Conservation (phyloP, 2,797 vertebrate genomes). For the Clarias laeviceps region DNA sequence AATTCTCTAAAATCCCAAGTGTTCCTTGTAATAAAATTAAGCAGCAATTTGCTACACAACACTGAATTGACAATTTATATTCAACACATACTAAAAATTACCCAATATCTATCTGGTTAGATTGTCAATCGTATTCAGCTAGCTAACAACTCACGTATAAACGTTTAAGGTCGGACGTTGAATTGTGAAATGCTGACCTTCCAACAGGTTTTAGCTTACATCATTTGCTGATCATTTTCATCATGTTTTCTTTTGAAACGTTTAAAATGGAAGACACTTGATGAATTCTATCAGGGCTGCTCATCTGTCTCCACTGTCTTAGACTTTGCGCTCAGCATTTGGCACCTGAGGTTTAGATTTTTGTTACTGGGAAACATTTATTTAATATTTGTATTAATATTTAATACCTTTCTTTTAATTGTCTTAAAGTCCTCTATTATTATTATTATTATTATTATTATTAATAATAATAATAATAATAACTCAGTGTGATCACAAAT, state of each 20-base stretch:
- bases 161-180: background rate
- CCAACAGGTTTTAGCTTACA: background rate
- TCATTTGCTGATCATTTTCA: background rate
- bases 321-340: background rate
- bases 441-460: background rate
- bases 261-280: background rate
- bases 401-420: background rate
- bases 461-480: too few relatives aligned
- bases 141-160: background rate
- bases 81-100: background rate
- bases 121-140: background rate
- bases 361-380: background rate
- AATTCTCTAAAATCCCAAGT: background rate
- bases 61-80: background rate
- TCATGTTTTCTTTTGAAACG: too few relatives aligned
- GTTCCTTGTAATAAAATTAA: background rate
- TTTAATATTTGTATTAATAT: background rate
- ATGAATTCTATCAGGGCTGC: background rate
- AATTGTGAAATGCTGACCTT: background rate
- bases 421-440: background rate
- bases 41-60: background rate
- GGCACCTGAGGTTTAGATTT: background rate
- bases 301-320: background rate
- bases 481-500: background rate
- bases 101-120: background rate